Conservation (phyloP, 2,888 invertebrate genomes). For the Phyllotreta striolata region DNA sequence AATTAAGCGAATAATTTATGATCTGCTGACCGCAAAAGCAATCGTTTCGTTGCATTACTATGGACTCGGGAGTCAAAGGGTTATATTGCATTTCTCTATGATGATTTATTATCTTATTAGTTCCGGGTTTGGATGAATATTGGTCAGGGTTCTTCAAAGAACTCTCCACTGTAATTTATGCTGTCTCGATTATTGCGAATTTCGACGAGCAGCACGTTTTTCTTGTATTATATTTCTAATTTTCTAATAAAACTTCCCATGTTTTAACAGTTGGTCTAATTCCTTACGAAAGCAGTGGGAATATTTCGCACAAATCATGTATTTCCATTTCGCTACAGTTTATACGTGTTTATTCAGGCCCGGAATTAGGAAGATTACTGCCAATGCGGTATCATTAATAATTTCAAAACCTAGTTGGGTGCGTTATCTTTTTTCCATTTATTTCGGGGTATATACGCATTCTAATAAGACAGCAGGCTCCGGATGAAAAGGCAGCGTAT, state of each 20-base stretch:
- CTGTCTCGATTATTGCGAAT: constrained; percentile 37
- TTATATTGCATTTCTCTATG: constrained; percentile 47
- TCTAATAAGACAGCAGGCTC: constrained; percentile 46
- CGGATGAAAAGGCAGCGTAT: constrained; percentile 45
- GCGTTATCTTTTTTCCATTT: constrained; percentile 42
- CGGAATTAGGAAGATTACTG: constrained; percentile 29
- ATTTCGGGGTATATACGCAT: constrained; percentile 41
- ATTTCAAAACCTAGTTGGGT: constrained; percentile 38
- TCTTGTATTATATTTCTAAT: too few relatives aligned
- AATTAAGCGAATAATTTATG: constrained; percentile 45
- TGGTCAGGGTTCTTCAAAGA: constrained; percentile 48
- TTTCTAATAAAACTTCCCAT: too few relatives aligned
- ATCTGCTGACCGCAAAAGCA: constrained; percentile 45
- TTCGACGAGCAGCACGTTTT: constrained; percentile 14
- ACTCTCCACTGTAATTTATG: constrained; percentile 41
- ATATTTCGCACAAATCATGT: neutral
- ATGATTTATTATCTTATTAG: constrained; percentile 53
- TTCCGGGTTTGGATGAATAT: constrained; percentile 48
- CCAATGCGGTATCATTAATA: constrained; percentile 38
- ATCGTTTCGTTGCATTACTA: constrained; percentile 44
- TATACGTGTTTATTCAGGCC: constrained; percentile 29
- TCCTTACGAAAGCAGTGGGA: too few relatives aligned
- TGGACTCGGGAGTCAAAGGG: constrained; percentile 49
- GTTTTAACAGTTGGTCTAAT: too few relatives aligned
- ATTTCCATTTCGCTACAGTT: constrained; percentile 17